Evolutionary conservation across 2,888 invertebrate species (phyloP).

Genomic region (Taphrorychus bicolor): DNA sequence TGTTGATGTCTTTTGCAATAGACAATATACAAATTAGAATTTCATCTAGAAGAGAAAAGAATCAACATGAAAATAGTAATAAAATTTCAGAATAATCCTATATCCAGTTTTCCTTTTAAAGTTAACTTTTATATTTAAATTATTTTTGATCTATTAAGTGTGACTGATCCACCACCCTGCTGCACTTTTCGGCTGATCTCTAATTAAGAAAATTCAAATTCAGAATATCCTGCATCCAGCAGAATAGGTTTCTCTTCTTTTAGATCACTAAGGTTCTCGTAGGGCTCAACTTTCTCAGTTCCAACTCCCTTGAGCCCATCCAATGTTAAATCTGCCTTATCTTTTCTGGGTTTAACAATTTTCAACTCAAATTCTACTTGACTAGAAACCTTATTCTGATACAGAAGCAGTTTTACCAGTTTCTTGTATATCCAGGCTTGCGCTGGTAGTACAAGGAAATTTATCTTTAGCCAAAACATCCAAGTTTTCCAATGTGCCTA

Average conservation of each 20-base stretch:
- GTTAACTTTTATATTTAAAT: no score
- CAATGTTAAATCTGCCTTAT: slow-evolving; percentile 36
- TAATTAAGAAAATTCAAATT: no score
- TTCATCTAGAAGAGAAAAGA: no score
- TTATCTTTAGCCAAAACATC: not conserved
- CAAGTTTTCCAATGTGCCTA: slow-evolving; percentile 20
- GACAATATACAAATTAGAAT: no score
- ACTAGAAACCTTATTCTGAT: slow-evolving; percentile 53
- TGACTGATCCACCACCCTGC: no score
- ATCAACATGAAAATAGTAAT: no score
- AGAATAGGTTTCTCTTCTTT: slow-evolving; percentile 28
- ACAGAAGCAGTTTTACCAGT: slow-evolving; percentile 50
- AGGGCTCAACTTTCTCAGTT: slow-evolving; percentile 23
- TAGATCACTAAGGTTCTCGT: slow-evolving; percentile 10
- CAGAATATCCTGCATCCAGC: no score
- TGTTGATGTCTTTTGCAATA: no score
- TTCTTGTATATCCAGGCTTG: slow-evolving; percentile 52
- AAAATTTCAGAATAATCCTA: no score
- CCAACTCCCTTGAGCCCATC: slow-evolving; percentile 35
- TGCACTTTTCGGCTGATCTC: no score
- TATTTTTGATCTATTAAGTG: no score
- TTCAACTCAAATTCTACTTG: slow-evolving; percentile 55
- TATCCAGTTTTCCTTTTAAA: no score
- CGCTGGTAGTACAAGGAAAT: slow-evolving; percentile 26
- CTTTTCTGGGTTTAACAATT: slow-evolving; percentile 34